Base-by-base conservation (phyloP, 2,888 invertebrate species). In the Euplexia lucipara region DNA sequence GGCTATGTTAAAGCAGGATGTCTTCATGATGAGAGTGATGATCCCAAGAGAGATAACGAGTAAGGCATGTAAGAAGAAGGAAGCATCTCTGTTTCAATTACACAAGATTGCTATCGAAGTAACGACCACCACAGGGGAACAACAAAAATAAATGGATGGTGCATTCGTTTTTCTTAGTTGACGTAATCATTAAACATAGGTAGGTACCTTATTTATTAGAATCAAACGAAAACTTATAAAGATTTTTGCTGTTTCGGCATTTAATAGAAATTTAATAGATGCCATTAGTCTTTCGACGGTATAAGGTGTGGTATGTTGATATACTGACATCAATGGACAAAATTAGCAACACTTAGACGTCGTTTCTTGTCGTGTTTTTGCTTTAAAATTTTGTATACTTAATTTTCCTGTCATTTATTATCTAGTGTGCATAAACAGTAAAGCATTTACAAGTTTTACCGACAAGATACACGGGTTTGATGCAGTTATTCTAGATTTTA, bases 311-410 rank as follows among this genome's bases (percentile, higher is more conserved):
- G 60, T 76, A 52, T 64, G 57, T 47, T 59, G 37, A 62, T 61
- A 75, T 66, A 63, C 61, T 69, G 69, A 75, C 68, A 72, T 75
- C 60, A 67, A 75, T 58, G 18, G 34, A 72, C 39, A 45, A 68
- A 72, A 78, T 78, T 78, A 63, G 68, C 62, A 51, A 60, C 44
- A 63, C 44, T 72, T 78, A 63, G 54, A 63, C 26, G 16, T 68
- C 51, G 16, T 42, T 18, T 32, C 22, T 48, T 60, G 35, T 48
- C 58, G 18, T 54, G 32, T 63, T 60, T 62, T 48, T 32, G 35
- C 30, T 65, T 58, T 5, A 58, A 58, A 61, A 52, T 54, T 32
- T 68, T 69, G 12, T 56, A 53, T 39, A 63, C 57, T 58, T 56
- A 63, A 64, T 75, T 65, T 60, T 34, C 26, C 47, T 62, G 48